phyloP scores from a whole-genome alignment of 2,797 vertebrate species.

The Pseudochaenichthys georgianus region DNA sequence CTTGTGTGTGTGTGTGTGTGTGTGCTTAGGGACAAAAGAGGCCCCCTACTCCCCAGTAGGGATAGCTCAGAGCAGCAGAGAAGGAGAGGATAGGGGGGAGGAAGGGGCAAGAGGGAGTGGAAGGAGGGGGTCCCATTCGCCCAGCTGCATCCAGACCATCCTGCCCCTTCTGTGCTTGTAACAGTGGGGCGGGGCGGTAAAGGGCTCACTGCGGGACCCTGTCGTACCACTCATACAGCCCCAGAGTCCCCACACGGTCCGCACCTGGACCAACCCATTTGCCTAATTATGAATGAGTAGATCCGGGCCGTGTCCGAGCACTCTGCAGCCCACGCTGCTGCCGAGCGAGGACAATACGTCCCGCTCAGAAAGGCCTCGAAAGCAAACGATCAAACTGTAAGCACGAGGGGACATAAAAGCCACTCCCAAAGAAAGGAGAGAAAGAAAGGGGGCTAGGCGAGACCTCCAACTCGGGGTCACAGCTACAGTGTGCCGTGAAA shows the following conservation, averaged over 20 bases:
- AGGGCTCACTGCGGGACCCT: slow-evolving; percentile 59
- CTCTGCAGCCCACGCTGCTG: slow-evolving; percentile 69
- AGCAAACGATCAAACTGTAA: slow-evolving; percentile 70
- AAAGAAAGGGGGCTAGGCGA: slow-evolving; percentile 57
- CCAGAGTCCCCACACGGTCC: slow-evolving; percentile 70
- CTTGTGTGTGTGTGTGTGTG: slow-evolving; percentile 30
- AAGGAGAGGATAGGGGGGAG: slow-evolving; percentile 60
- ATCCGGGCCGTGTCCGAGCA: slow-evolving; percentile 77
- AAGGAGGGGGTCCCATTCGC: slow-evolving; percentile 71
- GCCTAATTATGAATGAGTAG: slow-evolving; percentile 83
- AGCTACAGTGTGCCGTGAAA: slow-evolving; percentile 77
- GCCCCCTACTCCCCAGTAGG: slow-evolving; percentile 73
- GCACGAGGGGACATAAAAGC: slow-evolving; percentile 61
- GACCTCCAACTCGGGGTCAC: slow-evolving; percentile 73
- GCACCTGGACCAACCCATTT: slow-evolving; percentile 86
- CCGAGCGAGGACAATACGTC: slow-evolving; percentile 78
- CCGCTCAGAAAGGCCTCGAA: slow-evolving; percentile 67
- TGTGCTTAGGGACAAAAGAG: slow-evolving; percentile 82
- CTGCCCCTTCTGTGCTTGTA: slow-evolving; percentile 65
- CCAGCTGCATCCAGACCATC: slow-evolving; percentile 81
- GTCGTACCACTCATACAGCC: slow-evolving; percentile 44
- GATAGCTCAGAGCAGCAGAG: slow-evolving; percentile 74
- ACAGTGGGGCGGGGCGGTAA: slow-evolving; percentile 56
- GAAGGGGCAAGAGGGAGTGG: slow-evolving; percentile 43
- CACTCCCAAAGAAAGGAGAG: slow-evolving; percentile 70